Evolutionary conservation across 1,140 invertebrate species (phyloP), one percentile per base, ranked within the genome.

Genomic region (Catajapyx aquilonaris): DNA sequence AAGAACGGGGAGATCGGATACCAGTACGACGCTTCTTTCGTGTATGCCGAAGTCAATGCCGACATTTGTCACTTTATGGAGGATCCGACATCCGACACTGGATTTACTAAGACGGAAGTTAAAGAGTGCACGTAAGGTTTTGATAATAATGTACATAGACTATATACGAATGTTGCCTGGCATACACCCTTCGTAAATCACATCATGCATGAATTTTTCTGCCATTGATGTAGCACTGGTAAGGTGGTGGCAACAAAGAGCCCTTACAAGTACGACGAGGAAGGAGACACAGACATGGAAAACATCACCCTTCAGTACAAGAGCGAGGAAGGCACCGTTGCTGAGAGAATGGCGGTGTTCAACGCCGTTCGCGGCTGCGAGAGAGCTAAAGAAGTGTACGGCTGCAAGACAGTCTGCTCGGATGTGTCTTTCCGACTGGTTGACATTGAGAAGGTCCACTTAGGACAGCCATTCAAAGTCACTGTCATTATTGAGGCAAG

Each of bases 291-390:
- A 28, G 73, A 76, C 44, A 53, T 69, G 50, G 56, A 71, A 45
- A 73, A 81, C 45, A 64, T 83, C 15, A 77, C 73, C 2, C 48
- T 59, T 22, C 54, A 65, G 23, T 84, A 79, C 52, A 84, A 84
- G 59, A 66, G 67, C 22, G 52, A 61, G 34, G 76, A 80, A 57
- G 69, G 63, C n/a, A 59, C 66, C 0, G 54, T 62, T 28, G 61
- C 64, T 2, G 74, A 79, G 50, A 60, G 72, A 20, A 48, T 71
- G 17, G 60, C 70, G 3, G 61, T 76, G 4, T 65, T 70, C 34
- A 73, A 71, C 42, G 70, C 73, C 0, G 64, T 72, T 23, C 57
- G 66, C 28, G 68, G 68, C 4, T 60, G 62, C 22, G 60, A 65
- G 11, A 57, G 61, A 36, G 57, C 67, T 35, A 64, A 70, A 46